These are phyloP conservation scores for Chiloscyllium plagiosum DNA, from an alignment of 2,113 vertebrate species.

Conservation along the genomic window DNA sequence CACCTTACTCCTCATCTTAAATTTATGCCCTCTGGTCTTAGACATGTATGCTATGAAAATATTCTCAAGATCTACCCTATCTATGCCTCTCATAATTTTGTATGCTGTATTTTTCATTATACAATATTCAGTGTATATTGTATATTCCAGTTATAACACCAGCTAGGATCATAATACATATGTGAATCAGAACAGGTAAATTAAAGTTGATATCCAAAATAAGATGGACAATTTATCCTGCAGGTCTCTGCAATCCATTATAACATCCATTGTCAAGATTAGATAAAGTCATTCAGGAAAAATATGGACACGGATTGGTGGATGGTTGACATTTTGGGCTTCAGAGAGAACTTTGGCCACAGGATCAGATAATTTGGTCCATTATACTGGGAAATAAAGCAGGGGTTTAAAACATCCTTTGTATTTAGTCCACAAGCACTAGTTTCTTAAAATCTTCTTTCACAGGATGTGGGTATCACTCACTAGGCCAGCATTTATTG, in stretches of 20 bases:
- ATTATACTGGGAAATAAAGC: not conserved
- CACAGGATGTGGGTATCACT: too few relatives aligned
- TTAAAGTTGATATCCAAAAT: not conserved
- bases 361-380: not conserved
- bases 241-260: not conserved
- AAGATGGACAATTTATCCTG: not conserved
- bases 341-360: not conserved
- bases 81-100: too few relatives aligned
- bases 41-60: too few relatives aligned
- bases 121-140: too few relatives aligned
- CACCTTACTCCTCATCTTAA: too few relatives aligned
- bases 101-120: too few relatives aligned
- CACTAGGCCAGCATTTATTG: too few relatives aligned
- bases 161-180: not conserved
- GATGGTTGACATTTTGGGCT: not conserved
- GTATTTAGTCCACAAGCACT: not conserved
- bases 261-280: not conserved
- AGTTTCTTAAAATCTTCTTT: too few relatives aligned
- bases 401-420: not conserved
- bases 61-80: too few relatives aligned
- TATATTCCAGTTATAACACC: too few relatives aligned
- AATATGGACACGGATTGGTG: not conserved
- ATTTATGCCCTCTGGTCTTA: too few relatives aligned
- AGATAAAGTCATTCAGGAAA: not conserved
- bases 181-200: not conserved